Percentiles rank a stretch among this genome's conserved stretches.
Evolutionary conservation across 23 tunicate genomes (phyloP).

Genomic region (Botrylloides violaceus): DNA sequence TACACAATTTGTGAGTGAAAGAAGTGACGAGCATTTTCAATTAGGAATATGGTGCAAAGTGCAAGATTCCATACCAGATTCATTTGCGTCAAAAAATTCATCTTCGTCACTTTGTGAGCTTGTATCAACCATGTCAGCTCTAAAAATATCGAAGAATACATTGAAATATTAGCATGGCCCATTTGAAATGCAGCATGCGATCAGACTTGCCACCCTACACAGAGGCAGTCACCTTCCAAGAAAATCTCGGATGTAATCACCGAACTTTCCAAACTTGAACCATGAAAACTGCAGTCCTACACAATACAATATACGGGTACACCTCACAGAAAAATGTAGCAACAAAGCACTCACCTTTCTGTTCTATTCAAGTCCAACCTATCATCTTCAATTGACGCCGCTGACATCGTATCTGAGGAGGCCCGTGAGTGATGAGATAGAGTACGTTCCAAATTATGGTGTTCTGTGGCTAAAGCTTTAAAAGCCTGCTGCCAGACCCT

Average conservation of each 20-base stretch:
- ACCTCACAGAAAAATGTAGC: background rate
- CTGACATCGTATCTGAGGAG: slow-evolving; percentile 1
- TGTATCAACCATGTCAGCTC: too few relatives aligned
- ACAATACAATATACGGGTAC: too few relatives aligned
- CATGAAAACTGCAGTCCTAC: too few relatives aligned
- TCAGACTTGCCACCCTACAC: too few relatives aligned
- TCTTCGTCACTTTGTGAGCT: slow-evolving; percentile 91
- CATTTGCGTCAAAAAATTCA: slow-evolving; percentile 77
- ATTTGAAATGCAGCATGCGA: too few relatives aligned
- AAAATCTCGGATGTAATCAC: too few relatives aligned
- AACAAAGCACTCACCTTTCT: background rate
- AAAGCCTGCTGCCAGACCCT: slow-evolving; percentile 73
- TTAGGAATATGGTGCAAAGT: background rate
- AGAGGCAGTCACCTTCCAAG: too few relatives aligned
- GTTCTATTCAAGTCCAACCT: background rate
- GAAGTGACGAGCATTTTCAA: background rate
- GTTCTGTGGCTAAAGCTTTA: slow-evolving; percentile 73
- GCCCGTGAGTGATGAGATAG: slow-evolving; percentile 32
- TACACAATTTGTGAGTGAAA: too few relatives aligned
- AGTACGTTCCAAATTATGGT: slow-evolving; percentile 70
- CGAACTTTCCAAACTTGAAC: too few relatives aligned
- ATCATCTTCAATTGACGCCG: background rate
- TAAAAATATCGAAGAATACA: too few relatives aligned
- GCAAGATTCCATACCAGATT: slow-evolving; percentile 35
- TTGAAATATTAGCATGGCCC: too few relatives aligned